A percentile compares a stretch with the other conserved stretches of the same genome.
phyloP scores from a whole-genome alignment of 2,113 vertebrate genomes.

The Fulmarus glacialis region DNA sequence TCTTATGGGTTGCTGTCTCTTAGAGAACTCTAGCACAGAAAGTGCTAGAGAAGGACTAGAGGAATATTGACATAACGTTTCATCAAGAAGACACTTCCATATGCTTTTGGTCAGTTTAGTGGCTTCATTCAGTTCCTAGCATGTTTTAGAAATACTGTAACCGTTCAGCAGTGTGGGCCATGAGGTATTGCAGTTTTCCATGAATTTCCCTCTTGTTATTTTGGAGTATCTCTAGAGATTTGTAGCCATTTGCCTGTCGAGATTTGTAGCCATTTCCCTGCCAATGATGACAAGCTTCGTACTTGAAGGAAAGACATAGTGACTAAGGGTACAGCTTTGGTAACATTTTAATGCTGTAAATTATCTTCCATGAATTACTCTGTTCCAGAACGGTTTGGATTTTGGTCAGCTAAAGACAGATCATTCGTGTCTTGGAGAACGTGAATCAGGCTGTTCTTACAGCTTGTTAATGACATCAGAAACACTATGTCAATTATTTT shows the following conservation, averaged over 20 bases:
- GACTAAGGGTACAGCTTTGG: neutral
- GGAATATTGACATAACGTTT: neutral
- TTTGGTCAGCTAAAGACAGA: neutral
- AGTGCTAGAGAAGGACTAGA: neutral
- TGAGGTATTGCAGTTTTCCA: neutral
- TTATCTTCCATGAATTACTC: neutral
- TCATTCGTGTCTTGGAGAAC: neutral
- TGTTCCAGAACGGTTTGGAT: neutral
- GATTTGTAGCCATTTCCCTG: neutral
- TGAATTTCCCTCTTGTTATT: neutral
- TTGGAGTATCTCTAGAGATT: neutral
- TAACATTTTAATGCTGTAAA: neutral
- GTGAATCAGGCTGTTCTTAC: neutral
- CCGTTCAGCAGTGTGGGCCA: neutral
- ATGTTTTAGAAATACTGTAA: neutral
- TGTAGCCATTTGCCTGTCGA: neutral
- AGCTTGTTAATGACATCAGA: neutral
- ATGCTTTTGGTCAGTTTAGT: neutral
- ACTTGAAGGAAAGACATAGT: neutral
- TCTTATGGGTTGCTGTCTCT: neutral
- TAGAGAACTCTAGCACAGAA: neutral
- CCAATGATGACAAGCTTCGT: neutral
- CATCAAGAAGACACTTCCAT: neutral
- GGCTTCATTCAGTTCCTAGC: neutral
- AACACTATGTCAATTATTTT: accelerated